Evolutionary conservation across 2,888 invertebrate genomes (phyloP).

Genomic region (Morpho deidamia): DNA sequence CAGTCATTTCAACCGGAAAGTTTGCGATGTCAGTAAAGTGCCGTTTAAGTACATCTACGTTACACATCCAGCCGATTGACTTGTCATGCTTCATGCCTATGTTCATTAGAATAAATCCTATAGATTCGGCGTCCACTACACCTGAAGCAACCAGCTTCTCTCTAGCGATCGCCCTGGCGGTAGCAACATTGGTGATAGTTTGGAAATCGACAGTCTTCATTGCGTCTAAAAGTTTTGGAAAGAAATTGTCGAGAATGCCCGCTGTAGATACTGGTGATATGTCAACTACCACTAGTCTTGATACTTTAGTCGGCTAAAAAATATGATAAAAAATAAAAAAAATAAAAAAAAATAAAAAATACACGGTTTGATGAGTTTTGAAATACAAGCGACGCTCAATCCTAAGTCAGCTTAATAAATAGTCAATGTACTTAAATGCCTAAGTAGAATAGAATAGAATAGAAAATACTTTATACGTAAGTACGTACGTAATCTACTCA

Average conservation of each 20-base stretch:
- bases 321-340: not conserved
- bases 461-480: too few species aligned
- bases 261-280: constrained; percentile 81
- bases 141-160: constrained; percentile 35
- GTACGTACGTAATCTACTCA: too few species aligned
- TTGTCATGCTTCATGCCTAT: constrained; percentile 35
- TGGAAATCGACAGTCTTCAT: constrained; percentile 79
- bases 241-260: constrained; percentile 69
- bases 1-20: constrained; percentile 42
- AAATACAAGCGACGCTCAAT: too few species aligned
- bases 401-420: too few species aligned
- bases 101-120: constrained; percentile 48
- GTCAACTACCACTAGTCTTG: constrained; percentile 82
- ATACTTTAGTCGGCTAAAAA: constrained; percentile 73
- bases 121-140: constrained; percentile 28
- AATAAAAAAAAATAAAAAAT: too few species aligned
- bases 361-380: not conserved
- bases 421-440: too few species aligned
- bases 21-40: constrained; percentile 38
- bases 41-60: constrained; percentile 37
- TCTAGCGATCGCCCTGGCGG: constrained; percentile 74
- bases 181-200: constrained; percentile 68
- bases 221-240: constrained; percentile 68
- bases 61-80: constrained; percentile 47
- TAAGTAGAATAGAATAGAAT: too few species aligned